Base-by-base conservation (phyloP, 2,113 vertebrate species). In the Sisor rabdophorus region DNA sequence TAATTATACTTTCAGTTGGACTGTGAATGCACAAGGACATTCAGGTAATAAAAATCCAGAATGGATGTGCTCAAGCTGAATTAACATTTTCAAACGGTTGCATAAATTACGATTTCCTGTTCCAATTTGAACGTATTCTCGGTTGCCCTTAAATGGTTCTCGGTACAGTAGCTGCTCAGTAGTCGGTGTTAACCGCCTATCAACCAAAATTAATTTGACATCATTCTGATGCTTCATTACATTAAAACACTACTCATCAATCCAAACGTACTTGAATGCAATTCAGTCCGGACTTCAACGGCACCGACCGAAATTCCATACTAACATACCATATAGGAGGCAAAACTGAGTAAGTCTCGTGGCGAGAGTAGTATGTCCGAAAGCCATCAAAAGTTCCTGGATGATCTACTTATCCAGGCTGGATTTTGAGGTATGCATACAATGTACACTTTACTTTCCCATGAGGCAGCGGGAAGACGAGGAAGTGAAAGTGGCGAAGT, bases 1-100 rank as follows among this genome's bases (percentile, higher is more conserved):
- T 80, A 77, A 70, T 78, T 77, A 53, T 65, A 69, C 67, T 76
- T 82, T 76, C 54, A 74, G 56, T 77, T 77, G 26, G 63, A 75
- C 75, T 77, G 28, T 53, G 71, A 47, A 77, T 47, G 48, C 55
- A 75, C 44, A 77, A 79, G 74, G 73, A 76, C 73, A 28, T 73
- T 76, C 63, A n/a, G 48, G 50, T 61, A 50, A 19, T 11, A 72
- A 73, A n/a, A n/a, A 52, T n/a, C n/a, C 4, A 36, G 26, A 32
- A 24, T 16, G 26, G 20, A 54, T 54, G 44, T 63, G 11, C 54
- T 52, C 53, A 55, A 55, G 63, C 52, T 16, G 5, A 28, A 78
- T 63, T 53, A 17, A 77, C 58, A 44, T 71, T 55, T 50, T 40
- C 48, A 65, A 54, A 53, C 28, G 22, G n/a, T 56, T 28, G 32